These are phyloP conservation scores for Syngnathus typhle DNA, from an alignment of 2,113 vertebrate species.

Conservation along the genomic window DNA sequence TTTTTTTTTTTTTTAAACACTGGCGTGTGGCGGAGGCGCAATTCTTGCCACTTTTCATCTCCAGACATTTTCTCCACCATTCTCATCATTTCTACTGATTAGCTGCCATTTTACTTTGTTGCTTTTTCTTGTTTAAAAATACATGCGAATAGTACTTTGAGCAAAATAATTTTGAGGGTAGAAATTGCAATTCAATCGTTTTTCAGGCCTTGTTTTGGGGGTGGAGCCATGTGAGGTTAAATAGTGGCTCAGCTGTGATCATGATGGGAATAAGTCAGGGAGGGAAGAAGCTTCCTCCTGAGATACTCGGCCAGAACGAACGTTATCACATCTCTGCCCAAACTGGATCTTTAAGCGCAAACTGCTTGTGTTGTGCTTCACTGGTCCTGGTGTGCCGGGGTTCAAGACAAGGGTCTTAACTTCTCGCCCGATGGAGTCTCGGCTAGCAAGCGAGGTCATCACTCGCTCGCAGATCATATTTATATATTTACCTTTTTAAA, in stretches of 20 bases:
- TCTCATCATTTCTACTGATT: conserved; percentile 12
- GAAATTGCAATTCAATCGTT: too few species aligned
- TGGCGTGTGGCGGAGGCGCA: conserved; percentile 39
- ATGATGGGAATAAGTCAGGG: conserved; percentile 74
- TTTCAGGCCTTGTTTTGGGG: neutral
- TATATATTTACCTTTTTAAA: conserved; percentile 18
- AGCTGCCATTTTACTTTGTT: neutral
- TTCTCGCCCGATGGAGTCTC: conserved; percentile 35
- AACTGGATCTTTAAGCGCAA: conserved; percentile 70
- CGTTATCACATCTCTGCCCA: conserved; percentile 64
- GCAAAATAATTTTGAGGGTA: too few species aligned
- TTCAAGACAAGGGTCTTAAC: conserved; percentile 30
- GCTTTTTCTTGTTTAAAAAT: too few species aligned
- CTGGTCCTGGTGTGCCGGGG: conserved; percentile 32
- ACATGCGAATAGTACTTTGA: too few species aligned
- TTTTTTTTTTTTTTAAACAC: conserved; percentile 48
- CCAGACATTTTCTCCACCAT: conserved; percentile 28
- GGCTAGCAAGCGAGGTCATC: conserved; percentile 43
- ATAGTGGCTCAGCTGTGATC: conserved; percentile 67
- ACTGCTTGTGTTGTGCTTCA: conserved; percentile 53
- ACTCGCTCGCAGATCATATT: conserved; percentile 33
- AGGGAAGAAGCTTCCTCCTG: conserved; percentile 72
- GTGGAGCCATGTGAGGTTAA: conserved; percentile 42
- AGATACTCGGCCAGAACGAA: conserved; percentile 70
- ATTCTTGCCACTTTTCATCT: conserved; percentile 4